phyloP scores from a whole-genome alignment of 2,888 invertebrate genomes.

The Empis livida region DNA sequence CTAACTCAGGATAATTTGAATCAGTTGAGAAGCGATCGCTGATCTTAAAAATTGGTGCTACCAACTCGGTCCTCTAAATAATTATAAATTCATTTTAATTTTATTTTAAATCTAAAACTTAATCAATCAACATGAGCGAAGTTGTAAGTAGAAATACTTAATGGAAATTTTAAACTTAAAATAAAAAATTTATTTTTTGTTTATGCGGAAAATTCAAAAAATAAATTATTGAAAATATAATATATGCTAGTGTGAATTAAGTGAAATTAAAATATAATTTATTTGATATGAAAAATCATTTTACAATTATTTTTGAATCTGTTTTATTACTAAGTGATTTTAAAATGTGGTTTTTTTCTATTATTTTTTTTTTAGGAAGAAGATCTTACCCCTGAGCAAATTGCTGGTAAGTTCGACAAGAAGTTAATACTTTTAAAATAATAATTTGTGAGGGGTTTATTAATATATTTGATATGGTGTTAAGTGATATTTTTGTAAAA shows the following conservation, averaged over 20 bases:
- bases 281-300: background rate
- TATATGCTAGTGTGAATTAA: too few species aligned
- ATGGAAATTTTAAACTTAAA: background rate
- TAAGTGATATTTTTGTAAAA: too few species aligned
- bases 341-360: background rate
- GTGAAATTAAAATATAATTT: background rate
- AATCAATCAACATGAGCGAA: background rate
- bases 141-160: background rate
- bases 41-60: conserved; percentile 1
- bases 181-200: background rate
- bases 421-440: too few species aligned
- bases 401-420: conserved; percentile 75
- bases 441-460: too few species aligned
- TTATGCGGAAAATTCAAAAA: background rate
- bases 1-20: background rate
- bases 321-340: background rate
- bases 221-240: background rate
- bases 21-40: conserved; percentile 12
- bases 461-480: too few species aligned
- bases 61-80: too few species aligned
- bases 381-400: conserved; percentile 83
- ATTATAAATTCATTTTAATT: too few species aligned
- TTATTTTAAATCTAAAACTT: too few species aligned
- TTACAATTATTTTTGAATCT: background rate
- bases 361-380: conserved; percentile 48